Percentiles rank a stretch among this genome's conserved stretches.
Conservation (phyloP, 2,113 vertebrate genomes). For the Myrmecobius fasciatus region DNA sequence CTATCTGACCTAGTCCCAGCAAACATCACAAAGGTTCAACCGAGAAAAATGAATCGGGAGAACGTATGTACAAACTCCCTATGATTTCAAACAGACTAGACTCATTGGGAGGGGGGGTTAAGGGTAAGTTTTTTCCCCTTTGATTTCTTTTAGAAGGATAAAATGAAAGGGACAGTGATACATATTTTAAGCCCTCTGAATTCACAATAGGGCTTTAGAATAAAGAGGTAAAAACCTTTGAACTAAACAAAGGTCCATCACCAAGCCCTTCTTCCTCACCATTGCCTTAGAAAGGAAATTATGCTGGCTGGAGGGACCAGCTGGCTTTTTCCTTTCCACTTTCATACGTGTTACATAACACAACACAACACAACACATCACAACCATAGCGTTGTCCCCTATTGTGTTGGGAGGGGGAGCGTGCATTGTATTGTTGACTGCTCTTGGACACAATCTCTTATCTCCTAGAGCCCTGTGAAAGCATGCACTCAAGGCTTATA, state of each 20-base stretch:
- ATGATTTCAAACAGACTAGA: constrained; percentile 91
- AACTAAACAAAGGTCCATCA: constrained; percentile 98
- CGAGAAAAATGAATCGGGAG: constrained; percentile 84
- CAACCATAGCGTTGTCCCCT: background rate
- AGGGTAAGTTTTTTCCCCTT: constrained; percentile 86
- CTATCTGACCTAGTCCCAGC: constrained; percentile 66
- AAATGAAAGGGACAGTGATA: constrained; percentile 99
- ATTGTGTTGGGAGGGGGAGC: background rate
- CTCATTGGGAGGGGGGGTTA: constrained; percentile 84
- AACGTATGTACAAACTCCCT: constrained; percentile 86
- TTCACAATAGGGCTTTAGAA: constrained; percentile 97
- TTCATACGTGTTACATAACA: constrained; percentile 84
- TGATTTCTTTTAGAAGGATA: constrained; percentile 95
- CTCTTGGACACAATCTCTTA: constrained; percentile 84
- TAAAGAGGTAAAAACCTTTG: constrained; percentile 98
- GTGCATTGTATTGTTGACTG: constrained; percentile 73
- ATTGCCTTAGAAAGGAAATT: constrained; percentile 89
- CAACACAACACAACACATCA: constrained; percentile 74
- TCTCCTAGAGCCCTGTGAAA: constrained; percentile 86
- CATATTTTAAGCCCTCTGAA: constrained; percentile 97
- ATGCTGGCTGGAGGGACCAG: constrained; percentile 85
- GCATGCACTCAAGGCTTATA: constrained; percentile 85
- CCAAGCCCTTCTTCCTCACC: constrained; percentile 89
- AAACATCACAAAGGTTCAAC: constrained; percentile 77
- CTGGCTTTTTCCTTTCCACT: constrained; percentile 85